Evolutionary conservation across 2,888 invertebrate species (phyloP).

Genomic region (Heteromyza rotundicornis): DNA sequence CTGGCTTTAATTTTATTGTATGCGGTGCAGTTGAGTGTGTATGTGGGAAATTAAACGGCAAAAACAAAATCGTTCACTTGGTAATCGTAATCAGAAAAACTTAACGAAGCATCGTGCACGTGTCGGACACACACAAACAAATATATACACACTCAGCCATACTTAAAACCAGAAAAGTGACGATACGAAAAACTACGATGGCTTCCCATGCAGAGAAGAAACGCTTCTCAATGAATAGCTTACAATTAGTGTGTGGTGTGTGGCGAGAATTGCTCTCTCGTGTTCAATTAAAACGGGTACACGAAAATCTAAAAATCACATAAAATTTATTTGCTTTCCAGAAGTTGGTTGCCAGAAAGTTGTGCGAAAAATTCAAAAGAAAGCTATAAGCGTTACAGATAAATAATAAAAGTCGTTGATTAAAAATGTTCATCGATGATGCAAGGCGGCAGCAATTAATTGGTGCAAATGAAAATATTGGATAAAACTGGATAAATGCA

Average conservation of each 20-base stretch:
- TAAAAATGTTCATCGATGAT: background rate
- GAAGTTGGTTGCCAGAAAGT: background rate
- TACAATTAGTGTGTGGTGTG: background rate
- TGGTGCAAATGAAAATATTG: constrained; percentile 3
- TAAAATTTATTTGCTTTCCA: background rate
- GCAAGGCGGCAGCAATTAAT: background rate
- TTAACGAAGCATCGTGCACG: constrained; percentile 31
- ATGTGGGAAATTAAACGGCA: constrained; percentile 7
- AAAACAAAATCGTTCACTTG: constrained; percentile 15
- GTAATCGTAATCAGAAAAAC: constrained; percentile 18
- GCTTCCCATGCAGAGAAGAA: constrained; percentile 3
- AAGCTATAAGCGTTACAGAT: background rate
- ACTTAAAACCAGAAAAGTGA: constrained; percentile 14
- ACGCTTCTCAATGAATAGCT: constrained; percentile 7
- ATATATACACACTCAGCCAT: background rate
- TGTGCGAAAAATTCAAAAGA: constrained; percentile 13
- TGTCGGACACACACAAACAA: constrained; percentile 23
- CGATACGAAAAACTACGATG: constrained; percentile 8
- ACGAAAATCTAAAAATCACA: background rate
- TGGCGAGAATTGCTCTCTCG: background rate
- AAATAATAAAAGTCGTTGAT: background rate
- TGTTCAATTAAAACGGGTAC: background rate
- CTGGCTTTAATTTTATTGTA: constrained; percentile 1
- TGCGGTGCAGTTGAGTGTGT: constrained; percentile 6
- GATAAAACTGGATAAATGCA: no score